Evolutionary conservation across 2,113 vertebrate genomes (phyloP), one percentile per base, ranked within the genome.

Genomic region (Oceanodroma tethys): DNA sequence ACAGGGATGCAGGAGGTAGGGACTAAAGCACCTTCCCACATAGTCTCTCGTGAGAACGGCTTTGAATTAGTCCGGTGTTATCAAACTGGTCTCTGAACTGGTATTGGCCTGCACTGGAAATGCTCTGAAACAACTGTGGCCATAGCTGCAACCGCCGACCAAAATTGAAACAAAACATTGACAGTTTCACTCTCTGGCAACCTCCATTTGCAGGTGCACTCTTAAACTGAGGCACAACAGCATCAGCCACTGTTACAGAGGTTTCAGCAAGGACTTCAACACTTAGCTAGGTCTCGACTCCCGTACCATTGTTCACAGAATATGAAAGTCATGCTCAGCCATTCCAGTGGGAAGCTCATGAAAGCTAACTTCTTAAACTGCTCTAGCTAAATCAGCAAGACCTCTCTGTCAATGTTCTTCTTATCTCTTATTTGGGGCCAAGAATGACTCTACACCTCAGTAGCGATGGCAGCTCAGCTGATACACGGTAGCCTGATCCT

Each of bases 401-500:
- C 14, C 36, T 36, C n/a, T 42, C 59, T 45, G 38, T 18, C 30
- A 36, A 2, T 16, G 43, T 15, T n/a, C 59, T 71, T 17, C 11
- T 30, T 29, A 16, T 6, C 9, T 68, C 58, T 32, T 27, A 38
- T 25, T 38, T 65, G 58, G 67, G 29, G 48, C 53, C 48, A 45
- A 55, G 58, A 42, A 66, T 7, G 52, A 73, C 22, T 0, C 0
- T 11, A 45, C 6, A 29, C 27, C 20, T 47, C 23, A 70, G 76
- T 2, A 52, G 48, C 2, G 3, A 52, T 0, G 10, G 78, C 32
- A 74, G 38, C 48, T 63, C 48, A 34, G 82, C 14, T 20, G 17
- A 59, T 6, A 40, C 13, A 19, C 0, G 0, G 47, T 5, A 66
- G 16, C 47, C 79, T 47, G 21, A 62, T 38, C 42, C 58, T 78